Percentiles rank a stretch among this genome's conserved stretches.
phyloP scores from a whole-genome alignment of 1,140 invertebrate species.

The Reticulitermes speratus region DNA sequence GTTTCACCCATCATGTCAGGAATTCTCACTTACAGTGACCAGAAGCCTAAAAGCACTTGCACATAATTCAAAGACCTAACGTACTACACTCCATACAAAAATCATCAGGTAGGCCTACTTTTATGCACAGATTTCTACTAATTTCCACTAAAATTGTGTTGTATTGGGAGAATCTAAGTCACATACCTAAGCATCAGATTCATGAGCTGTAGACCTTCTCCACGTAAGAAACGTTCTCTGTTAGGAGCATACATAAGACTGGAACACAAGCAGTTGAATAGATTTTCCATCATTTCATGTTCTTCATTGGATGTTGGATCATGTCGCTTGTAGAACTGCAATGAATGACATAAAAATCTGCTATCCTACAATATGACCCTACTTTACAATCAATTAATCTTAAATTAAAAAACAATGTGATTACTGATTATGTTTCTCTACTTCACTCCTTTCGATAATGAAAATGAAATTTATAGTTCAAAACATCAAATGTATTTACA shows the following conservation, averaged over 20 bases:
- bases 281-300: slow-evolving; percentile 98
- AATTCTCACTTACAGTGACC: no score
- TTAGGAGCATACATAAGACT: slow-evolving; percentile 86
- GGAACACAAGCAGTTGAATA: slow-evolving; percentile 95
- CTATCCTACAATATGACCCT: slow-evolving; percentile 15
- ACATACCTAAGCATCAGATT: slow-evolving; percentile 86
- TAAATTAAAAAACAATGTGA: background rate
- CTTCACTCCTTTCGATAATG: no score
- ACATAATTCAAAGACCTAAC: no score
- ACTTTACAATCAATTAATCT: slow-evolving; percentile 24
- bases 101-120: no score
- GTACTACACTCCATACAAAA: no score
- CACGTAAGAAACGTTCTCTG: slow-evolving; percentile 87
- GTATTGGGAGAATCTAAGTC: no score
- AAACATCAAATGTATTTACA: no score
- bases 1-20: no score
- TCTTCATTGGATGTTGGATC: slow-evolving; percentile 90
- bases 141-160: no score
- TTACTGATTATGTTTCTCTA: background rate
- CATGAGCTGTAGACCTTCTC: slow-evolving; percentile 96
- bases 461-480: no score
- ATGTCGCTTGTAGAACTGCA: slow-evolving; percentile 89
- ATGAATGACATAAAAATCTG: slow-evolving; percentile 36
- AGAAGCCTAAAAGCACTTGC: no score
- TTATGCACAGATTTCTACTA: no score